Evolutionary conservation across 2,797 vertebrate genomes (phyloP).

Genomic region (Morus bassanus): DNA sequence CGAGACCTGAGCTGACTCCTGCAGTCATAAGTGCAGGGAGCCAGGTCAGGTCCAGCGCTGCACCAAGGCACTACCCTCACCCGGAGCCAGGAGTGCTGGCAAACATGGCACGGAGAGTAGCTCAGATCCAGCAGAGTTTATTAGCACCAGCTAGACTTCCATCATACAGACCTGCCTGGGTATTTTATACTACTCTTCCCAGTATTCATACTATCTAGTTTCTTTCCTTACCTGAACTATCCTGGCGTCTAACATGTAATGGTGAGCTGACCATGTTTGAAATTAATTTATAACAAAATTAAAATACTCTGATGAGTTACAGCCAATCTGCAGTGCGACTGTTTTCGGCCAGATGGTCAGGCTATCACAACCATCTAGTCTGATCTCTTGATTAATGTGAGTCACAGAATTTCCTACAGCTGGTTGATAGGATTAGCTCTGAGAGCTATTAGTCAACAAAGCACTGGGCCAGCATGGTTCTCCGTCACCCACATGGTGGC

Average conservation of each 20-base stretch:
- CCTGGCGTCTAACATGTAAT: background rate
- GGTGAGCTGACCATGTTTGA: background rate
- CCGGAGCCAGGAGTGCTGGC: background rate
- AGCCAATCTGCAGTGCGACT: background rate
- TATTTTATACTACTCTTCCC: background rate
- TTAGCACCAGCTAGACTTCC: background rate
- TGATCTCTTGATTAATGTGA: background rate
- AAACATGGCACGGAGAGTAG: background rate
- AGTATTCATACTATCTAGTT: background rate
- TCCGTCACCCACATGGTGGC: background rate
- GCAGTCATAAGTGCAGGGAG: background rate
- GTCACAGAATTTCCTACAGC: background rate
- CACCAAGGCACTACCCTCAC: background rate
- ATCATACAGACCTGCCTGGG: background rate
- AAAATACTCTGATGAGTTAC: background rate
- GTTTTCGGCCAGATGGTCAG: background rate
- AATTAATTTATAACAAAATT: background rate
- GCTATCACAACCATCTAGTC: background rate
- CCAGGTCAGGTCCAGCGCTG: slow-evolving; percentile 5
- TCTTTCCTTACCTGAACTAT: background rate
- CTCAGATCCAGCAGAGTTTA: background rate
- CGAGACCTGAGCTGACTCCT: slow-evolving; percentile 54
- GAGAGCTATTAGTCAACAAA: background rate
- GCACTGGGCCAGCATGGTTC: accelerated
- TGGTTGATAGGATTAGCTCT: background rate